phyloP scores from a whole-genome alignment of 2,888 invertebrate species.

The Drosophila neotestacea region DNA sequence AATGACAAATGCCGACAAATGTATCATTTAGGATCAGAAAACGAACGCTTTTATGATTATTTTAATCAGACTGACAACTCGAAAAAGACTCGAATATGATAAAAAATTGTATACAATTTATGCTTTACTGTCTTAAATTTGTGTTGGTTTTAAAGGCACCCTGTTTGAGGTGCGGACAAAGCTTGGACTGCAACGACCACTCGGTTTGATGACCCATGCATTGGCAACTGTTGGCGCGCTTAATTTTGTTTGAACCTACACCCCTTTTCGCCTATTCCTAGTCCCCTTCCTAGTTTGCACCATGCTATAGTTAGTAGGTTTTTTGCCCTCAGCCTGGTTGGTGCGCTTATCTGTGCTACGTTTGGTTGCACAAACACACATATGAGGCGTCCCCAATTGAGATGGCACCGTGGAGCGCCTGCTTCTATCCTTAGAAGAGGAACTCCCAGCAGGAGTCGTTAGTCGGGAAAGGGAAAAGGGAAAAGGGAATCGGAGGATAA shows the following conservation, averaged over 20 bases:
- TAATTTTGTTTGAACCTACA: conserved; percentile 73
- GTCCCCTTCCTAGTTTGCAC: conserved; percentile 2
- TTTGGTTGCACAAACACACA: conserved; percentile 40
- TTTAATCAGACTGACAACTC: too few species aligned
- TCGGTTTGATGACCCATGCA: conserved; percentile 76
- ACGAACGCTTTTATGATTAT: too few species aligned
- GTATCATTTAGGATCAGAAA: too few species aligned
- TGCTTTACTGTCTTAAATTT: too few species aligned
- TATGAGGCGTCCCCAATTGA: conserved; percentile 49
- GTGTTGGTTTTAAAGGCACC: conserved; percentile 15
- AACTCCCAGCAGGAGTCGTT: conserved; percentile 5
- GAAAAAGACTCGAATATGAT: too few species aligned
- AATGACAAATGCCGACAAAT: too few species aligned
- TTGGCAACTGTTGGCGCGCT: conserved; percentile 58
- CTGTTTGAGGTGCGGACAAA: conserved; percentile 27
- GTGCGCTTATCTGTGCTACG: conserved; percentile 62
- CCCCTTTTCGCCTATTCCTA: background rate
- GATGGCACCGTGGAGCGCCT: conserved; percentile 26
- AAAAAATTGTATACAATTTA: too few species aligned
- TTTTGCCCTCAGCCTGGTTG: conserved; percentile 65
- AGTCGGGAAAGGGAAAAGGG: background rate
- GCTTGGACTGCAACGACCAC: conserved; percentile 40
- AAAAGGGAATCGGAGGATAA: conserved; percentile 4
- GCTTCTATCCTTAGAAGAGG: conserved; percentile 2
- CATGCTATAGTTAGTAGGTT: conserved; percentile 59